Base-by-base conservation (phyloP, 2,888 invertebrate genomes). In the Xestia ashworthii region DNA sequence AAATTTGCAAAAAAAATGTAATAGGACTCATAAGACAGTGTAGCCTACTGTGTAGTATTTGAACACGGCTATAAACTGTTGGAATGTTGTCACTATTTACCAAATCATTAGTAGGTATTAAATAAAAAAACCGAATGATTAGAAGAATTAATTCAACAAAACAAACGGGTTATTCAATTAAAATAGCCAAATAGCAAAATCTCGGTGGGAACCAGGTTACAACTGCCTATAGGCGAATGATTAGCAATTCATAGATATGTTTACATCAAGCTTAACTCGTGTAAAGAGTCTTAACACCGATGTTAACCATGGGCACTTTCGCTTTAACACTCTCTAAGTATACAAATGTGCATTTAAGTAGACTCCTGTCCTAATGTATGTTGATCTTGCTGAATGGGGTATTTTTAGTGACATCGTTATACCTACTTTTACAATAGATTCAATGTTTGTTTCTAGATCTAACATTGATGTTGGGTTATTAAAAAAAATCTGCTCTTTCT, bases 151-250 rank as follows among this genome's bases (percentile, higher is more conserved):
- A 50, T 50, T 78, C 12, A 73, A 74, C 44, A 58, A 82, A 46
- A 53, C 19, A 58, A 82, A 78, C 82, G 16, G 44, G 75, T 78
- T 75, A n/a, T 82, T 82, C 25, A 81, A 81, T 74, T 58, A 53
- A 82, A 74, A 14, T 6, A 41, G 3, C 14, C 65, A 55, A 80
- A 48, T 48, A 80, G 12, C 38, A 46, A 38, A 60, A 78, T 46
- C 38, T 9, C 22, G 74, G 82, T 78, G 78, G 25, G 82, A 78
- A 82, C 50, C 25, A 46, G 78, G 78, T 46, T 32, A 46, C 32
- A 5, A 16, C 12, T 22, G 65, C 44, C 50, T 58, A 14, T 16
- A 19, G 22, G 50, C 22, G 2, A 14, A 44, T 74, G 44, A 78
- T 74, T 82, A 82, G 75, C 66, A 38, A 74, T 66, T 74, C 58